Conservation (phyloP, 2,113 vertebrate species). For the Scalopus aquaticus region DNA sequence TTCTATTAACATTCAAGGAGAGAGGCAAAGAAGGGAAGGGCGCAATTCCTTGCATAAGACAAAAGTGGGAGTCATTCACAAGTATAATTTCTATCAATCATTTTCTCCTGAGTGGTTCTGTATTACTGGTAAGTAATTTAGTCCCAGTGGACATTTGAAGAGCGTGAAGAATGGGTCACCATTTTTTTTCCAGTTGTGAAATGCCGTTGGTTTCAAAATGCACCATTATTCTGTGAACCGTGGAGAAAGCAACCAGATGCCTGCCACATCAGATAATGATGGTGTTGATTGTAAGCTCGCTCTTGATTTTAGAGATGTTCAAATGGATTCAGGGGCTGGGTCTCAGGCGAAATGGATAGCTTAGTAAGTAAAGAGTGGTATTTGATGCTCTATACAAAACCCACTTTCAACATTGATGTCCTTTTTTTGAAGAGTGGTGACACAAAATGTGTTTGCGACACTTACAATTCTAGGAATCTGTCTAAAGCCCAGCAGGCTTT, state of each 20-base stretch:
- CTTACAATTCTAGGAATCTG: background rate
- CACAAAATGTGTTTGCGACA: background rate
- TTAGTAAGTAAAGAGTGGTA: background rate
- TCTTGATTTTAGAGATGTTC: background rate
- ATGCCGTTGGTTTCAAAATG: background rate
- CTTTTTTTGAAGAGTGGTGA: background rate
- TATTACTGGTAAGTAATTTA: background rate
- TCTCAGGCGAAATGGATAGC: background rate
- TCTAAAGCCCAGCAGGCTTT: background rate
- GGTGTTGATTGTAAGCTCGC: background rate
- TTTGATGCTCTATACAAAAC: background rate
- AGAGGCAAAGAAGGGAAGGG: slow-evolving; percentile 31
- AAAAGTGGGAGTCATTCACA: slow-evolving; percentile 6
- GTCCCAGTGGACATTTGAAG: background rate
- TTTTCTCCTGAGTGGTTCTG: slow-evolving; percentile 12
- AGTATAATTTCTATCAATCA: background rate
- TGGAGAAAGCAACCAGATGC: background rate
- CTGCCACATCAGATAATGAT: background rate
- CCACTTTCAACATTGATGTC: background rate
- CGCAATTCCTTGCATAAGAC: background rate
- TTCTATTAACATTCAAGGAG: background rate
- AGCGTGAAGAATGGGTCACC: background rate
- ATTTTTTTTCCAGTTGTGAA: slow-evolving; percentile 16
- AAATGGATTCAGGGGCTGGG: background rate
- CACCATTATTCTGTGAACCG: background rate